Evolutionary conservation across 2,888 invertebrate genomes (phyloP).

Genomic region (Taphrorychus bicolor): DNA sequence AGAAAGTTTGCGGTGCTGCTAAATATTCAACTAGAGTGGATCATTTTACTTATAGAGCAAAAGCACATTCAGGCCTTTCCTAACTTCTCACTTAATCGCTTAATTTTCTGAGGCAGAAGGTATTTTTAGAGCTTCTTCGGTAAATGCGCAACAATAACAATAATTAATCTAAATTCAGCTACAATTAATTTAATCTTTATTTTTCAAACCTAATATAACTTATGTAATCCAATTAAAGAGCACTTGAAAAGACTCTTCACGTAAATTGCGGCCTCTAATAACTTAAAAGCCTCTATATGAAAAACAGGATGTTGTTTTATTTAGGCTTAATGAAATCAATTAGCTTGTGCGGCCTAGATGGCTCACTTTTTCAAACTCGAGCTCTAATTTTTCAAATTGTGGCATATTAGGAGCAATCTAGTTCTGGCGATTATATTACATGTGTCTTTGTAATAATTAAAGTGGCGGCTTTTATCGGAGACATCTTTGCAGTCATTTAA

Average conservation of each 20-base stretch:
- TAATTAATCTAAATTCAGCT: neutral
- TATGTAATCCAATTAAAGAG: slow-evolving; percentile 25
- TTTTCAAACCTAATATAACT: slow-evolving; percentile 20
- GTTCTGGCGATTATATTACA: no score
- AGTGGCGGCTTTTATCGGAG: neutral
- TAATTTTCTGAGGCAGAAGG: neutral
- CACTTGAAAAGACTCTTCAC: slow-evolving; percentile 27
- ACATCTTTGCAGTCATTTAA: neutral
- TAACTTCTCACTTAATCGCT: neutral
- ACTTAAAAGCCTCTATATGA: slow-evolving; percentile 25
- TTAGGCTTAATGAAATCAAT: slow-evolving; percentile 17
- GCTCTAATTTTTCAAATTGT: neutral
- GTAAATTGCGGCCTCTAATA: slow-evolving; percentile 32
- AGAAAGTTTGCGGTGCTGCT: no score
- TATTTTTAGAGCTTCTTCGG: neutral
- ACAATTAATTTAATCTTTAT: slow-evolving; percentile 5
- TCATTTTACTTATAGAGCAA: no score
- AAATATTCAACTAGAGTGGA: no score
- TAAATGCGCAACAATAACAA: no score
- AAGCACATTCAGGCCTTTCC: no score
- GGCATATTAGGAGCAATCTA: neutral
- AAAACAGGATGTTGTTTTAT: slow-evolving; percentile 29
- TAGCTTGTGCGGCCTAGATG: slow-evolving; percentile 2
- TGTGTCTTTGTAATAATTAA: neutral
- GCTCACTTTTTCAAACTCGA: neutral